Evolutionary conservation across 2,888 invertebrate species (phyloP), one percentile per base, ranked within the genome.

Genomic region (Watsonalla binaria): DNA sequence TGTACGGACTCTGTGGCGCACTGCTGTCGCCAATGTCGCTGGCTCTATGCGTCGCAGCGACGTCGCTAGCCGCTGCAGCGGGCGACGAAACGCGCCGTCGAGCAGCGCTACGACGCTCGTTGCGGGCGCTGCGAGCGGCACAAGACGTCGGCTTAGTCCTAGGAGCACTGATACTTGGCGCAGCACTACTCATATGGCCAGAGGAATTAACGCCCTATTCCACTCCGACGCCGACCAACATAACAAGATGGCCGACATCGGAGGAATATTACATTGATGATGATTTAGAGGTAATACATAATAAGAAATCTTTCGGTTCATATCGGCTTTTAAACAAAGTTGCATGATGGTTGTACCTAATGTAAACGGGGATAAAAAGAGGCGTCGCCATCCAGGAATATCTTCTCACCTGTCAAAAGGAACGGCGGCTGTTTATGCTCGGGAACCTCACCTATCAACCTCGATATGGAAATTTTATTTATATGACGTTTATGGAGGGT

Each of bases 1-100:
- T 90, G 35, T 90, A 90, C 54, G 88, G 80, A 5, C 61, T 86
- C 14, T 87, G 87, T 62, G 95, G 95, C 0, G 62, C 93, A 4
- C 79, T 92, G 54, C 84, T 93, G 63, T 92, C 92, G 2, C 93
- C 92, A 54, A 84, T 93, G 70, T 92, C 92, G 0, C 75, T 93
- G 35, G 90, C 93, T 0, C 66, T 93, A 45, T 91, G 92, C 1
- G 92, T 92, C 1, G 92, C 92, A 2, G 89, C 93, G 5, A 93
- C 92, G n/a, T 88, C 92, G 0, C 72, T 92, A 15, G 89, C 93
- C 0, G 93, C 93, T 68, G 88, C 92, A 0, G 86, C 87, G 0
- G 87, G 89, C 54, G 90, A 90, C 68, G 90, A 90, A 55, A 63
- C 69, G 6, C 80, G 88, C 52, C 71, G 86, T 52, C 75, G 89